A percentile compares a stretch with the other conserved stretches of the same genome.
phyloP scores from a whole-genome alignment of 2,888 invertebrate genomes.

The Nomada fucata region DNA sequence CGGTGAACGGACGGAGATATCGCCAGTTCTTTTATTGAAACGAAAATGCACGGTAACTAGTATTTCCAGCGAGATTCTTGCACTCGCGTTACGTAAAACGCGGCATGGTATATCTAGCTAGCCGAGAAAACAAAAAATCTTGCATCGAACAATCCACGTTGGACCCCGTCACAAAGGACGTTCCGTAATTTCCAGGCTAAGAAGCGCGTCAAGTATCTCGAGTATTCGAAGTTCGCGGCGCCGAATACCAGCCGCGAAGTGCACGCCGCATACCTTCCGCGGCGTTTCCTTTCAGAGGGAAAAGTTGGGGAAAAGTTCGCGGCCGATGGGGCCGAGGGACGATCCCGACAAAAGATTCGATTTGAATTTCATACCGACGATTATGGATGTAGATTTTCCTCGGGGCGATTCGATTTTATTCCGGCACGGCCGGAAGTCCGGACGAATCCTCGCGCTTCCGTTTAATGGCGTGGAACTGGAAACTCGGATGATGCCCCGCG shows the following conservation, averaged over 20 bases:
- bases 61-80: no score
- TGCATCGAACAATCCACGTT: neutral
- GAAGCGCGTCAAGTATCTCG: slow-evolving; percentile 39
- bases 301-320: slow-evolving; percentile 34
- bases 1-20: no score
- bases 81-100: no score
- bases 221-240: slow-evolving; percentile 38
- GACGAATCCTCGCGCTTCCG: slow-evolving; percentile 15
- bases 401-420: slow-evolving; percentile 40
- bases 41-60: no score
- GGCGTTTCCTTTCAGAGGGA: slow-evolving; percentile 42
- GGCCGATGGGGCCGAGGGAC: neutral
- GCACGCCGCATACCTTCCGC: slow-evolving; percentile 49
- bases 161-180: neutral
- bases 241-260: slow-evolving; percentile 38
- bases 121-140: neutral
- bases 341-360: slow-evolving; percentile 45
- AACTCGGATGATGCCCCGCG: slow-evolving; percentile 29
- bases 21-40: no score
- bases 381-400: slow-evolving; percentile 53
- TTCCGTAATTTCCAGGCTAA: slow-evolving; percentile 25
- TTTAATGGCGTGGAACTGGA: slow-evolving; percentile 15
- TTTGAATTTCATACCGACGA: slow-evolving; percentile 64
- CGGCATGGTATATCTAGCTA: no score
- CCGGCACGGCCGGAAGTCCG: slow-evolving; percentile 6